A percentile compares a stretch with the other conserved stretches of the same genome.
These are phyloP conservation scores for Antigone vipio DNA, from an alignment of 2,113 vertebrate genomes.

Conservation along the genomic window DNA sequence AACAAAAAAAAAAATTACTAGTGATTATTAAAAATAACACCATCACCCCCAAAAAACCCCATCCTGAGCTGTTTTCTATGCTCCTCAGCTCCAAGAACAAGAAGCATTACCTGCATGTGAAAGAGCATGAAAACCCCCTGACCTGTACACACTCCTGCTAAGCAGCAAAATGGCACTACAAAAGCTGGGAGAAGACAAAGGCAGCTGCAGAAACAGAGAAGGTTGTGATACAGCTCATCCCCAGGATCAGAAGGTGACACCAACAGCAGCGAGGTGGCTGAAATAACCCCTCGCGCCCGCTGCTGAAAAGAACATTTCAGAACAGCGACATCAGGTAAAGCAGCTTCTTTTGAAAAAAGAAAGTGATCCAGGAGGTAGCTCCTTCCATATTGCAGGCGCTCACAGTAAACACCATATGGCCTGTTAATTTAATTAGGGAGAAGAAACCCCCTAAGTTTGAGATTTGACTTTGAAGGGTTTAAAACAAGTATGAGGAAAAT, in stretches of 20 bases:
- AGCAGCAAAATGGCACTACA: background rate
- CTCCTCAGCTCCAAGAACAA: background rate
- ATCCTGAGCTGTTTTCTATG: background rate
- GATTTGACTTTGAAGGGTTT: conserved; percentile 65
- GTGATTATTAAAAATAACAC: background rate
- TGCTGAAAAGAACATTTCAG: conserved; percentile 67
- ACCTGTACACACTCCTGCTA: background rate
- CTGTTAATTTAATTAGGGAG: conserved; percentile 74
- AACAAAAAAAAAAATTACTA: background rate
- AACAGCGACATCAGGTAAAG: conserved; percentile 69
- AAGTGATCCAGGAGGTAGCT: conserved; percentile 67
- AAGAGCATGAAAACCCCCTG: background rate
- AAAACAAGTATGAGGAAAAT: conserved; percentile 56
- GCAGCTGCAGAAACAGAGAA: background rate
- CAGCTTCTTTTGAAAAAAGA: conserved; percentile 61
- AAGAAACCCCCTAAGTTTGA: conserved; percentile 68
- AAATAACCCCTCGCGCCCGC: background rate
- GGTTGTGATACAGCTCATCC: background rate
- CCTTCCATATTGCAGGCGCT: conserved; percentile 55
- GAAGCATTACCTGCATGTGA: background rate
- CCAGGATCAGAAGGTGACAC: conserved; percentile 22
- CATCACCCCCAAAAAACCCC: accelerated
- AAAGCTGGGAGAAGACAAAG: background rate
- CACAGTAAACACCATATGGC: conserved; percentile 77
- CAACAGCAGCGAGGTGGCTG: background rate